A percentile compares a stretch with the other conserved stretches of the same genome.
These are phyloP conservation scores for Omphaloscelis lunosa DNA, from an alignment of 2,888 invertebrate species.

Conservation along the genomic window DNA sequence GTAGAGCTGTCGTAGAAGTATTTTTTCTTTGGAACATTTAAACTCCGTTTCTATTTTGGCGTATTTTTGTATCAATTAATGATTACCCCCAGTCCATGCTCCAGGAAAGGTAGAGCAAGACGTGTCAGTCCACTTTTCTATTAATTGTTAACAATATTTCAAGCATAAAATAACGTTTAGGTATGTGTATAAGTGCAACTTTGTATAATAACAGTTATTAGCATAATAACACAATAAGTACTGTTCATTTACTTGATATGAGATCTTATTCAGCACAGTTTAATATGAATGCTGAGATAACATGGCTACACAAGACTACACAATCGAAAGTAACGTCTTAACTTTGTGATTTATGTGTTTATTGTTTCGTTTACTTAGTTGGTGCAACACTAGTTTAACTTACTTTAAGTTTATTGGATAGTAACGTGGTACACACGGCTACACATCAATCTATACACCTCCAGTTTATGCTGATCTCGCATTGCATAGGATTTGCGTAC, in stretches of 20 bases:
- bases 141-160: constrained; percentile 22
- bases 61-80: not conserved
- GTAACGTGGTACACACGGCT: constrained; percentile 1
- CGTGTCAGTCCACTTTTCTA: not conserved
- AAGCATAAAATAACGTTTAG: constrained; percentile 30
- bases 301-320: not conserved
- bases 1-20: no score
- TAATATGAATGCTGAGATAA: constrained; percentile 20
- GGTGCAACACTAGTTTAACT: constrained; percentile 23
- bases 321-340: constrained; percentile 18
- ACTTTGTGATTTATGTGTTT: constrained; percentile 32
- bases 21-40: not conserved
- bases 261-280: constrained; percentile 40
- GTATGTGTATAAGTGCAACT: constrained; percentile 25
- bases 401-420: constrained; percentile 1
- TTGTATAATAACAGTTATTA: constrained; percentile 36
- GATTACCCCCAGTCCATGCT: not conserved
- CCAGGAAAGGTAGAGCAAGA: not conserved
- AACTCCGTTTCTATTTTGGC: not conserved
- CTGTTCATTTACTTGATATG: constrained; percentile 43
- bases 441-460: no score
- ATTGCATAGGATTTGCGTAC: no score
- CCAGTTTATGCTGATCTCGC: no score
- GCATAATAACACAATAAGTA: constrained; percentile 40
- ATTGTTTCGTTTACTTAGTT: constrained; percentile 29